Evolutionary conservation across 2,113 vertebrate genomes (phyloP), one percentile per base, ranked within the genome.

Genomic region (Melanotaenia duboulayi): DNA sequence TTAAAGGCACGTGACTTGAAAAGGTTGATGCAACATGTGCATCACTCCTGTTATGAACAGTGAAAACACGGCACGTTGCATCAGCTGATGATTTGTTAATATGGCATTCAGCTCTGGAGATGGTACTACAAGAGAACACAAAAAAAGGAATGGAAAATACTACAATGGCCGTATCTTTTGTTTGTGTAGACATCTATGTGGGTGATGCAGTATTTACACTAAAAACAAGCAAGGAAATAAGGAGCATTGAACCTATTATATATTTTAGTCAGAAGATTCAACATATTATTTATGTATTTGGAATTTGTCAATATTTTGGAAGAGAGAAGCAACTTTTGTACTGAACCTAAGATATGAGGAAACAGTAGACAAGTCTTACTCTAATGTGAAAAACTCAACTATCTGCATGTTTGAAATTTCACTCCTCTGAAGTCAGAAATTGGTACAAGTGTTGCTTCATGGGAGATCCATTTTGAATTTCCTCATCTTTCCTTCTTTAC

Each of bases 371-470:
- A 20, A 13, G 58, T 42, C 25, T 54, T 46, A 13, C 25, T 55
- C 22, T 17, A 40, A 39, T 61, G 48, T 51, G 17, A 76, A 70
- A 69, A 69, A 56, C 52, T 22, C 24, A 46, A 48, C 73, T 14
- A 46, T 35, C 24, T 37, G 54, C 20, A 46, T 62, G 58, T 64
- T 50, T 4, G 44, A 57, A 67, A 60, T 25, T 4, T 49, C 44
- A 56, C 16, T 24, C 16, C 69, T 83, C 60, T 82, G 72, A 85
- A 58, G 80, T 85, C 46, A 50, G 65, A 72, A 83, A 76, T 22
- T 55, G 55, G 23, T 49, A 66, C 59, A 67, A 74, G 68, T 32
- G 69, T 23, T 55, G 56, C 71, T 67, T 76, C 61, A 60, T 55
- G 50, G 42, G 32, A n/a, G 23, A 74, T 23, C 48, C 14, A 17